phyloP scores from a whole-genome alignment of 2,888 invertebrate genomes.

The Monoplex corrugatus region DNA sequence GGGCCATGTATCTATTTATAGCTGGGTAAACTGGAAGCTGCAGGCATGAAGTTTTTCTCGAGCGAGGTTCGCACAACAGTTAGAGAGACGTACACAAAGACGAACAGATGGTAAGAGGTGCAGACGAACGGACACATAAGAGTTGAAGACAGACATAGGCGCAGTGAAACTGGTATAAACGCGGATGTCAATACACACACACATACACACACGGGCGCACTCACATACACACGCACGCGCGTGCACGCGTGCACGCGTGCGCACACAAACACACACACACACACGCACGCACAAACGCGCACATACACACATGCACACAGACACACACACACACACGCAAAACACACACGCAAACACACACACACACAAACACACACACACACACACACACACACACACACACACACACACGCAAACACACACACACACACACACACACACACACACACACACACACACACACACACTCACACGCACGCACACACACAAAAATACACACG shows the following conservation, averaged over 20 bases:
- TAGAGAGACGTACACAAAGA: too few species aligned
- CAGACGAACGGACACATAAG: not conserved
- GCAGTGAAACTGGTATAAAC: not conserved
- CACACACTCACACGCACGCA: not conserved
- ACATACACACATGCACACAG: not conserved
- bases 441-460: not conserved
- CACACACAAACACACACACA: not conserved
- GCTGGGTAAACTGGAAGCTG: too few species aligned
- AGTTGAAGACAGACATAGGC: not conserved
- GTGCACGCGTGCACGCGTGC: not conserved
- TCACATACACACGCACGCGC: too few species aligned
- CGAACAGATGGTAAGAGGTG: too few species aligned
- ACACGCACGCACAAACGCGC: not conserved
- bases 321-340: not conserved
- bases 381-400: not conserved
- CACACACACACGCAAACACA: not conserved
- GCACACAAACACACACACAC: too few species aligned
- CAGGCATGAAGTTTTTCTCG: too few species aligned
- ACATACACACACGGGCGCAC: too few species aligned
- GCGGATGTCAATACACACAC: not conserved
- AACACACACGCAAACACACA: not conserved
- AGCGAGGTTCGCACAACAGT: too few species aligned
- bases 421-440: conserved; percentile 1
- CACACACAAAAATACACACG: too few species aligned
- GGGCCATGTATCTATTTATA: too few species aligned